Conservation (phyloP, 2,888 invertebrate species). For the Ophion obscuratus region DNA sequence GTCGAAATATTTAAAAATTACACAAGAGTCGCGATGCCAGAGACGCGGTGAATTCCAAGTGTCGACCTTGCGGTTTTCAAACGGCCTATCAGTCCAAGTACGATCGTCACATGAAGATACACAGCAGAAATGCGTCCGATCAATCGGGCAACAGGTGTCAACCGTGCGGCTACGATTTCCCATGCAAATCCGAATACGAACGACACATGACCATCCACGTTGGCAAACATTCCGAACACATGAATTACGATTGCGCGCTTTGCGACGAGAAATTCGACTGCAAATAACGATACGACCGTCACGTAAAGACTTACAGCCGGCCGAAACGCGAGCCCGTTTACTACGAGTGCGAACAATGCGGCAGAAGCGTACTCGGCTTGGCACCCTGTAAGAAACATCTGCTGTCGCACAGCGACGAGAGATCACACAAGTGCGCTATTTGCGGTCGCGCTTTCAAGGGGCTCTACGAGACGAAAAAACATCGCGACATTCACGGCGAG, state of each 20-base stretch:
- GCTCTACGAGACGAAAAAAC: conserved; percentile 43
- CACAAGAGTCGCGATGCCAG: conserved; percentile 65
- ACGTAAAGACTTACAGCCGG: conserved; percentile 17
- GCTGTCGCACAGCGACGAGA: conserved; percentile 18
- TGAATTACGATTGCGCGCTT: conserved; percentile 66
- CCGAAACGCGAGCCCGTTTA: not conserved
- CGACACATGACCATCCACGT: conserved; percentile 29
- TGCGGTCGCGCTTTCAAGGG: conserved; percentile 47
- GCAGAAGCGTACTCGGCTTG: not conserved
- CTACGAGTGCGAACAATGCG: conserved; percentile 49
- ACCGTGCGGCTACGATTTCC: conserved; percentile 41
- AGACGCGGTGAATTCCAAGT: conserved; percentile 81
- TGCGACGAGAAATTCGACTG: conserved; percentile 44
- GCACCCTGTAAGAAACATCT: conserved; percentile 17
- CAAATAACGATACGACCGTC: conserved; percentile 42
- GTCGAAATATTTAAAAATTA: no score
- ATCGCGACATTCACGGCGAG: conserved; percentile 44
- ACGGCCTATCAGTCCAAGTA: conserved; percentile 71
- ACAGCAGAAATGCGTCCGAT: conserved; percentile 25
- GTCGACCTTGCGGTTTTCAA: conserved; percentile 84
- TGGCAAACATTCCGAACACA: not conserved
- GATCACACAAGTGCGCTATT: conserved; percentile 38
- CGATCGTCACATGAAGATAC: conserved; percentile 46
- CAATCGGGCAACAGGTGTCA: not conserved
- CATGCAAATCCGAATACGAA: conserved; percentile 28